These are phyloP conservation scores for Theristus sp. DNA, from an alignment of 2,888 invertebrate species.

Conservation along the genomic window DNA sequence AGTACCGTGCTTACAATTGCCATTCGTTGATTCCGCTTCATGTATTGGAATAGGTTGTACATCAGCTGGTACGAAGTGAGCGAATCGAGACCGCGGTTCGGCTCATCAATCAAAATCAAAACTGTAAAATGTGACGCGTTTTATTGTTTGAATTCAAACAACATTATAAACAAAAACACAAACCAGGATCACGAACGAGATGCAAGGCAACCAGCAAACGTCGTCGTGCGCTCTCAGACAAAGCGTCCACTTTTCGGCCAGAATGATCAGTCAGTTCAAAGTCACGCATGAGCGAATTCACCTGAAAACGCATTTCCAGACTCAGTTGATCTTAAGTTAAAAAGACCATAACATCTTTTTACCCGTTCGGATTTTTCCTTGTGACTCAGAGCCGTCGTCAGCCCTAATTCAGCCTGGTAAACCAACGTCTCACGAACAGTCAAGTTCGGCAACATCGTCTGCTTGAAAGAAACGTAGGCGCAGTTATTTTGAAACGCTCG, in stretches of 20 bases:
- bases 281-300: constrained; percentile 65
- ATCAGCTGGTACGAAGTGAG: constrained; percentile 82
- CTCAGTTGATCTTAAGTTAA: background rate
- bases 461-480: constrained; percentile 68
- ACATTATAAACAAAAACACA: background rate
- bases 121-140: constrained; percentile 10
- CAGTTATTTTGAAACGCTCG: constrained; percentile 37
- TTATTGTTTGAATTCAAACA: background rate
- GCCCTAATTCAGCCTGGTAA: constrained; percentile 36
- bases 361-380: constrained; percentile 55
- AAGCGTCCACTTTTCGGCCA: constrained; percentile 50
- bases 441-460: constrained; percentile 59
- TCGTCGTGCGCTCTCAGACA: constrained; percentile 71
- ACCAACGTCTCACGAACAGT: constrained; percentile 54
- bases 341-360: background rate
- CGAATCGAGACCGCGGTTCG: constrained; percentile 81
- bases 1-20: constrained; percentile 79
- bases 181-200: constrained; percentile 71
- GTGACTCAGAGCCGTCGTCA: constrained; percentile 41
- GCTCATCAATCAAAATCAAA: constrained; percentile 48
- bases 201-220: constrained; percentile 76
- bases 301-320: constrained; percentile 17
- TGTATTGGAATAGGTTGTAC: constrained; percentile 66
- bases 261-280: constrained; percentile 76
- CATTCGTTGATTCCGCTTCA: constrained; percentile 72